Conservation (phyloP, 2,113 vertebrate genomes). For the Odontesthes bonariensis region DNA sequence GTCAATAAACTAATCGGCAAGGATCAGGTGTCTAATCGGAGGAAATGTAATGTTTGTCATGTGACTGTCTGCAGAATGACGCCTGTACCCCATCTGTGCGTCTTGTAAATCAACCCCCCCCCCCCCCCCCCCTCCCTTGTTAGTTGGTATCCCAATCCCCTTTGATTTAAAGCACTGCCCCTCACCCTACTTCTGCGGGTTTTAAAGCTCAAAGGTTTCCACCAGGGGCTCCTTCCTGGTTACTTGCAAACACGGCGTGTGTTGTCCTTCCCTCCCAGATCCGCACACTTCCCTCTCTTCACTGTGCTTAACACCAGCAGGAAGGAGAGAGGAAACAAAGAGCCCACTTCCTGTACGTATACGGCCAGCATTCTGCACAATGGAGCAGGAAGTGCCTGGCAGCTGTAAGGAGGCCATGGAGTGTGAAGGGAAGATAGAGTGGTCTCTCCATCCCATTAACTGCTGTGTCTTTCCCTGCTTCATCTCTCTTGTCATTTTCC, state of each 20-base stretch:
- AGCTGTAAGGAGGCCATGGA: slow-evolving; percentile 59
- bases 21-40: slow-evolving; percentile 68
- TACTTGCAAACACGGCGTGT: slow-evolving; percentile 53
- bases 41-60: slow-evolving; percentile 33
- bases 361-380: slow-evolving; percentile 72
- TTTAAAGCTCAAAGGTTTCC: slow-evolving; percentile 42
- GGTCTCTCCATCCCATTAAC: slow-evolving; percentile 42
- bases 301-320: slow-evolving; percentile 57
- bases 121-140: not conserved
- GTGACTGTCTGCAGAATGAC: slow-evolving; percentile 15
- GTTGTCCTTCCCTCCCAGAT: slow-evolving; percentile 50
- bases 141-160: slow-evolving; percentile 4
- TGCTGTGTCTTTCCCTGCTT: slow-evolving; percentile 28
- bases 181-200: not conserved
- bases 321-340: slow-evolving; percentile 81
- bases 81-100: slow-evolving; percentile 48
- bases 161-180: slow-evolving; percentile 21
- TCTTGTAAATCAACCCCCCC: slow-evolving; percentile 18
- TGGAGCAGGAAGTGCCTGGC: slow-evolving; percentile 76
- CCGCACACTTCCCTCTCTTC: slow-evolving; percentile 51
- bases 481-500: slow-evolving; percentile 49
- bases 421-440: slow-evolving; percentile 75
- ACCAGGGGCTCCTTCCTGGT: slow-evolving; percentile 65
- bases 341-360: slow-evolving; percentile 77
- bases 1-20: slow-evolving; percentile 49